Conservation (phyloP, 2,113 vertebrate genomes). For the Calypte anna region DNA sequence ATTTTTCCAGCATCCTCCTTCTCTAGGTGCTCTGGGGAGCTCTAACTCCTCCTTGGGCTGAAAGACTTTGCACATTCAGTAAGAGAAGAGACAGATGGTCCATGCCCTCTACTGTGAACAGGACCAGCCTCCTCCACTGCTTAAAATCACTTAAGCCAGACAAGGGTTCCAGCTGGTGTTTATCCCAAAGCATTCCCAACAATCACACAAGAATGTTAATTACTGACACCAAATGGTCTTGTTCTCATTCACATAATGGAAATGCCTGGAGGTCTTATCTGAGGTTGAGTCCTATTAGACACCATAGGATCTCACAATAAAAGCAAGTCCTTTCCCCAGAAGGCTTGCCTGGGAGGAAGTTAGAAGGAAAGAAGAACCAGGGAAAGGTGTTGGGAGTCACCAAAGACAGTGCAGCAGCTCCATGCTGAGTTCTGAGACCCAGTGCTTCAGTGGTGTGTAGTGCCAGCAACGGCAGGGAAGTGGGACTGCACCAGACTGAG, state of each 20-base stretch:
- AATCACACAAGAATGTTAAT: constrained; percentile 69
- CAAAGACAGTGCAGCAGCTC: neutral
- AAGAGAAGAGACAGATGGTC: constrained; percentile 1
- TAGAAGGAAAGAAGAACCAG: neutral
- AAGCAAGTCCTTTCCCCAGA: neutral
- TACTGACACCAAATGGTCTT: constrained; percentile 58
- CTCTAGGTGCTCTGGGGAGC: neutral
- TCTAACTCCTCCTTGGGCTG: neutral
- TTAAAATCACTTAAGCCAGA: constrained; percentile 20
- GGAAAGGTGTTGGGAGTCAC: neutral
- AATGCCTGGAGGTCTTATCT: constrained; percentile 34
- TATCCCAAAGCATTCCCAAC: constrained; percentile 60
- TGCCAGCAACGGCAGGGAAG: neutral
- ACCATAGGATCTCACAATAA: accelerated
- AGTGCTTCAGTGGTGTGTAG: neutral
- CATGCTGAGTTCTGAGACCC: neutral
- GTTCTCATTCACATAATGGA: constrained; percentile 42
- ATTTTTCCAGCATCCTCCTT: neutral
- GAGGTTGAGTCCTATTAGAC: neutral
- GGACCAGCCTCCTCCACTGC: neutral
- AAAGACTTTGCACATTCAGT: neutral
- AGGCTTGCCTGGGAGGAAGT: neutral
- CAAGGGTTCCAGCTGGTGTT: constrained; percentile 35
- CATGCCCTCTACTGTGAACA: neutral
- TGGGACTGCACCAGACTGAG: neutral